A percentile compares a stretch with the other conserved stretches of the same genome.
phyloP scores from a whole-genome alignment of 1,140 invertebrate species.

The Magallana ariakensis region DNA sequence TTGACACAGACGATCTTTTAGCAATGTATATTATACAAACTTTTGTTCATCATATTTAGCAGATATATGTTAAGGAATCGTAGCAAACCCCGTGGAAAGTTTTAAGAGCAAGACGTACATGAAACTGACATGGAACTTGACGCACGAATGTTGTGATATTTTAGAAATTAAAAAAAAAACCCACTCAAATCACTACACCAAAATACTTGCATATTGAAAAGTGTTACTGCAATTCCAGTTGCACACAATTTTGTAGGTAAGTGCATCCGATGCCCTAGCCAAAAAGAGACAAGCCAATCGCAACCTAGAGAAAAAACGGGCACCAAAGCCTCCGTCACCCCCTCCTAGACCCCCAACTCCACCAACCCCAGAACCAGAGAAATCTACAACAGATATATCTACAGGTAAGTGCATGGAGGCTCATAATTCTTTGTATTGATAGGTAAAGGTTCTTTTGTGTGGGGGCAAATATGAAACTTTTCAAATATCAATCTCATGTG shows the following conservation, averaged over 20 bases:
- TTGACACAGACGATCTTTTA: too few species aligned
- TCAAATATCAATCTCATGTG: neutral
- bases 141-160: too few species aligned
- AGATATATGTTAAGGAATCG: too few species aligned
- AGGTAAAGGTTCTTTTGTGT: neutral
- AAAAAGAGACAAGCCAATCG: neutral
- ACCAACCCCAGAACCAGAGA: constrained; percentile 7
- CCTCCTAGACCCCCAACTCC: constrained; percentile 28
- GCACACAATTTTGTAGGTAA: neutral
- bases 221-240: too few species aligned
- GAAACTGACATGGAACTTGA: too few species aligned
- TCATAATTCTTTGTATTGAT: neutral
- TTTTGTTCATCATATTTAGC: too few species aligned
- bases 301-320: constrained; percentile 14
- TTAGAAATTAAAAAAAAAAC: too few species aligned
- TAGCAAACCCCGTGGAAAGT: too few species aligned
- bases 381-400: neutral
- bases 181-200: too few species aligned
- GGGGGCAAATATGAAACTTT: neutral
- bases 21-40: too few species aligned
- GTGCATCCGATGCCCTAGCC: neutral
- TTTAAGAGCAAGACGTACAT: too few species aligned
- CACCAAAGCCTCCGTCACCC: neutral
- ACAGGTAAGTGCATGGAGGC: neutral
- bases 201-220: too few species aligned